phyloP scores from a whole-genome alignment of 2,113 vertebrate genomes.

The Columba janthina region DNA sequence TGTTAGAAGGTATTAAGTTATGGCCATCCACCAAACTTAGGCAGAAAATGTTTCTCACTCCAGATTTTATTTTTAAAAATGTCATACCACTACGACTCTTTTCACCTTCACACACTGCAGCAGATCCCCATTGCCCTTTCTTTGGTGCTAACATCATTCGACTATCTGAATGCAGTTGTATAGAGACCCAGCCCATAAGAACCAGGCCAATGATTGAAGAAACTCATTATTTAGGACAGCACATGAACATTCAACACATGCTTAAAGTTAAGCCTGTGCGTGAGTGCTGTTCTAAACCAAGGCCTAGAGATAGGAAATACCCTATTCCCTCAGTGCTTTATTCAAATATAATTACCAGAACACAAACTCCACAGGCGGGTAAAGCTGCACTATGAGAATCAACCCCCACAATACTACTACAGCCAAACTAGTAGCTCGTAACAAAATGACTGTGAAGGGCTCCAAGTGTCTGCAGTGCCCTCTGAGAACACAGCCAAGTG shows the following conservation, averaged over 20 bases:
- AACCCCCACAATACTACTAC: not conserved
- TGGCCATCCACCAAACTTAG: not conserved
- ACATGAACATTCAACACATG: not conserved
- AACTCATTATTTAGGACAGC: not conserved
- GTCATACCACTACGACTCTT: not conserved
- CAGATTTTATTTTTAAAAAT: not conserved
- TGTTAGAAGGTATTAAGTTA: not conserved
- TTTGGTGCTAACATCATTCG: not conserved
- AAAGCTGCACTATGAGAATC: not conserved
- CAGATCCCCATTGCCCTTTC: not conserved
- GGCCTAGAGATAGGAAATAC: not conserved
- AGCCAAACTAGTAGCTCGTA: not conserved
- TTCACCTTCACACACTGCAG: not conserved
- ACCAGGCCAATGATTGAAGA: not conserved
- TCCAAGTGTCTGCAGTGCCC: not conserved
- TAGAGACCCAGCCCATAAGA: not conserved
- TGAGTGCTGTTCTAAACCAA: not conserved
- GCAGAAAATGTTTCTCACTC: not conserved
- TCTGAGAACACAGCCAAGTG: not conserved
- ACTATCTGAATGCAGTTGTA: not conserved
- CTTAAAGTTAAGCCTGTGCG: not conserved
- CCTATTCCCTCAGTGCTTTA: not conserved
- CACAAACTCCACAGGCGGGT: rapidly evolving
- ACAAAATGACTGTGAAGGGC: not conserved
- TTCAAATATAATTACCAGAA: not conserved